Base-by-base conservation (phyloP, 2,888 invertebrate species). In the Mactromeris polynyma region DNA sequence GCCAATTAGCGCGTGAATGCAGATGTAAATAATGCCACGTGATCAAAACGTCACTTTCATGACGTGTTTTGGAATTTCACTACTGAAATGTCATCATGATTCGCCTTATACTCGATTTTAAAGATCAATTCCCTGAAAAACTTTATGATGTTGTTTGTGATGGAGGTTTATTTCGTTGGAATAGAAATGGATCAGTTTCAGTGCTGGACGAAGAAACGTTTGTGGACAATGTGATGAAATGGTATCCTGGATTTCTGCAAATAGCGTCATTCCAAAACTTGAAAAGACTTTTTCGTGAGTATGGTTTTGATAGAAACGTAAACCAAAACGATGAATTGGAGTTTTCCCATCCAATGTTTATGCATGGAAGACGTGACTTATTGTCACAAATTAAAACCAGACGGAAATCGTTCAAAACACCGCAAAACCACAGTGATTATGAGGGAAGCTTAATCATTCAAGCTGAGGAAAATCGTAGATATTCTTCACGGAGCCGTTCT, bases 231-330 rank as follows among this genome's bases (percentile, higher is more conserved):
- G 95, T 96, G 17, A 95, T 96, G 95, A 89, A 89, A 38, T 87
- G 86, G 86, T 87, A 96, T 84, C 96, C 96, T 3, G 96, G 95
- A 17, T 95, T 96, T 88, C 94, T 96, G 9, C 95, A 96, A 89
- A 96, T 96, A 80, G 91, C 95, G 17, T 90, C 94, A 9, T 95
- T 96, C 89, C 91, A 94, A 64, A 96, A 96, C 85, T 92, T 96
- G 7, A 91, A 96, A 26, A 93, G 96, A 77, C 94, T 96, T 36
- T 95, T 96, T 86, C 92, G 96, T 69, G 96, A 96, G 87, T 96
- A 96, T 92, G 94, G 95, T 21, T 96, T 96, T 89, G 92, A 93
- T 42, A 95, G 96, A 95, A 85, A 79, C 26, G 87, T 92, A 2
- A 92, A 92, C 64, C 86, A 86, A 58, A 92, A 94, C 42, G 89